phyloP scores from a whole-genome alignment of 1,140 invertebrate species.

The Cataglyphis hispanica region DNA sequence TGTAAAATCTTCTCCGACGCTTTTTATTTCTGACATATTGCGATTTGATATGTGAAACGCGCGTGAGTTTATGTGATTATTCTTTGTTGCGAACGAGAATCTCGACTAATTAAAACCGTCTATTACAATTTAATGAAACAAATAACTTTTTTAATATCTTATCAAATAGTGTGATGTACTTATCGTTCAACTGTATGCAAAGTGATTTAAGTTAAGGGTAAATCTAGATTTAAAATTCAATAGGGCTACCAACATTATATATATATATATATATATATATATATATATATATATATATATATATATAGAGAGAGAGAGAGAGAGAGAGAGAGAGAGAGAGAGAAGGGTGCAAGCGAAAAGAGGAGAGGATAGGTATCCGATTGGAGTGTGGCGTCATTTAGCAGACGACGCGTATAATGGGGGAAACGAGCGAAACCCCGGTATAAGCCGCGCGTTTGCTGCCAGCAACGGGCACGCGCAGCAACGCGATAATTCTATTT shows the following conservation, averaged over 20 bases:
- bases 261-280: background rate
- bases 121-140: background rate
- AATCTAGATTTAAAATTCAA: constrained; percentile 10
- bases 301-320: constrained; percentile 17
- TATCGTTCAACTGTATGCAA: background rate
- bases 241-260: background rate
- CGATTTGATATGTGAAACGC: constrained; percentile 13
- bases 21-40: background rate
- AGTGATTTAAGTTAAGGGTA: background rate
- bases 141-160: background rate
- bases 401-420: constrained; percentile 76
- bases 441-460: constrained; percentile 70
- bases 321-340: background rate
- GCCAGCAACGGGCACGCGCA: constrained; percentile 67
- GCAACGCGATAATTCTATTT: constrained; percentile 81
- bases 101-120: background rate
- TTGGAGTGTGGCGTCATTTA: constrained; percentile 71
- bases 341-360: background rate
- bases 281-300: background rate
- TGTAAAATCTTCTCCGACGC: background rate
- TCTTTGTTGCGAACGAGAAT: background rate
- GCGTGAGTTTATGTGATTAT: background rate
- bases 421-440: constrained; percentile 75
- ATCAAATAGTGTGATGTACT: background rate
- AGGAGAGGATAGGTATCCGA: constrained; percentile 55